Percentiles rank a stretch among this genome's conserved stretches.
These are phyloP conservation scores for Spodoptera littoralis DNA, from an alignment of 2,888 invertebrate genomes.

Conservation along the genomic window DNA sequence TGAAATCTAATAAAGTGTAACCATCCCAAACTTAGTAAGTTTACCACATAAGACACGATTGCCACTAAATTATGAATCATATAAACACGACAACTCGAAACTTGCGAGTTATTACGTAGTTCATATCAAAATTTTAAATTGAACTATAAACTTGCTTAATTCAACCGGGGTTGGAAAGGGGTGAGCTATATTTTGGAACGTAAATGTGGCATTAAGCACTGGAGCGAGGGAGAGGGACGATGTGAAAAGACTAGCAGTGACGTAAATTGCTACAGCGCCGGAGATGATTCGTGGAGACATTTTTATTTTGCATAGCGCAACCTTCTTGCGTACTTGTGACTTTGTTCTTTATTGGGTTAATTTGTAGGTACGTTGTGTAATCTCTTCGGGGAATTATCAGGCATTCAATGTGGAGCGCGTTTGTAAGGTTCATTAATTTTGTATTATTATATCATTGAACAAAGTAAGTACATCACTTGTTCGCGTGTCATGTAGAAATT, in stretches of 20 bases:
- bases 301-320: conserved; percentile 52
- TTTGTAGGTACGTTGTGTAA: conserved; percentile 30
- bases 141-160: conserved; percentile 60
- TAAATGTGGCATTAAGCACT: conserved; percentile 53
- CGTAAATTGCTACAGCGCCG: conserved; percentile 42
- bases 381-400: conserved; percentile 22
- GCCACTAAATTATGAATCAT: conserved; percentile 57
- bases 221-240: conserved; percentile 49
- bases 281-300: conserved; percentile 50
- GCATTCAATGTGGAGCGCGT: conserved; percentile 26
- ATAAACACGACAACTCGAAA: conserved; percentile 49
- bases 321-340: conserved; percentile 24
- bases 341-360: conserved; percentile 35
- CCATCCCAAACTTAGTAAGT: conserved; percentile 29
- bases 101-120: conserved; percentile 53
- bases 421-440: conserved; percentile 40
- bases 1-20: conserved; percentile 44
- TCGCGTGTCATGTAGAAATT: conserved; percentile 52
- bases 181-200: conserved; percentile 55
- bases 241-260: conserved; percentile 45
- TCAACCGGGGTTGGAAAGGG: conserved; percentile 52
- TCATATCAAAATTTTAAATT: conserved; percentile 61
- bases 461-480: conserved; percentile 41
- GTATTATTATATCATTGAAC: conserved; percentile 35
- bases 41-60: conserved; percentile 48